Percentiles rank a stretch among this genome's conserved stretches.
Conservation (phyloP, 2,888 invertebrate genomes). For the Epiblema foenella region DNA sequence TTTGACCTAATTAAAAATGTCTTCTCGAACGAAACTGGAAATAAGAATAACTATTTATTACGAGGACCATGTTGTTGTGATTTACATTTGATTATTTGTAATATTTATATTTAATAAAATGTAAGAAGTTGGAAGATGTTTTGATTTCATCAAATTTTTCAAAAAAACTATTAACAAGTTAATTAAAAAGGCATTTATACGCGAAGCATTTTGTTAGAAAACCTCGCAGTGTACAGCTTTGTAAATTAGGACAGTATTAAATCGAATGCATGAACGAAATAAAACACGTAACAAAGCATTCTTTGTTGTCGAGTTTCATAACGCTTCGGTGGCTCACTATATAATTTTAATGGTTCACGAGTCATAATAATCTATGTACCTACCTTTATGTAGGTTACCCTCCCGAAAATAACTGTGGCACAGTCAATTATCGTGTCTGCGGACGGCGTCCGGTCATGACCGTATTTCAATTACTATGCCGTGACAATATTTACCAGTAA, state of each 20-base stretch:
- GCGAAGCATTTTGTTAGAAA: background rate
- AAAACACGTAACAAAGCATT: constrained; percentile 33
- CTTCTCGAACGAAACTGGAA: constrained; percentile 86
- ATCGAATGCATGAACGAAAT: constrained; percentile 14
- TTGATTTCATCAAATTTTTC: constrained; percentile 24
- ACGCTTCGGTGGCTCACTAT: constrained; percentile 37
- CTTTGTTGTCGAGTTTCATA: constrained; percentile 47
- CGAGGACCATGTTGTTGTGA: constrained; percentile 86
- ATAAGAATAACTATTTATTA: constrained; percentile 89
- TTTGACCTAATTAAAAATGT: constrained; percentile 78
- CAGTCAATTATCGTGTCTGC: constrained; percentile 52
- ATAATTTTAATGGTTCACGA: constrained; percentile 42
- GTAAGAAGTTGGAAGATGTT: constrained; percentile 13
- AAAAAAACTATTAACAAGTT: background rate
- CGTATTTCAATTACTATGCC: constrained; percentile 30
- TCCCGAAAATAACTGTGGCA: constrained; percentile 66
- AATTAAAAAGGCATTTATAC: background rate
- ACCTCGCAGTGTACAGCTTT: constrained; percentile 8
- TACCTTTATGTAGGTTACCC: constrained; percentile 58
- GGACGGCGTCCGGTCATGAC: constrained; percentile 35
- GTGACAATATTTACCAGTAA: constrained; percentile 7
- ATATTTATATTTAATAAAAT: constrained; percentile 27
- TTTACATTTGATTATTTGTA: constrained; percentile 82
- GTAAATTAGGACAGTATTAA: constrained; percentile 3
- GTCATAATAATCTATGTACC: constrained; percentile 38